Evolutionary conservation across 2,113 vertebrate genomes (phyloP).

Genomic region (Hippocampus mohnikei): DNA sequence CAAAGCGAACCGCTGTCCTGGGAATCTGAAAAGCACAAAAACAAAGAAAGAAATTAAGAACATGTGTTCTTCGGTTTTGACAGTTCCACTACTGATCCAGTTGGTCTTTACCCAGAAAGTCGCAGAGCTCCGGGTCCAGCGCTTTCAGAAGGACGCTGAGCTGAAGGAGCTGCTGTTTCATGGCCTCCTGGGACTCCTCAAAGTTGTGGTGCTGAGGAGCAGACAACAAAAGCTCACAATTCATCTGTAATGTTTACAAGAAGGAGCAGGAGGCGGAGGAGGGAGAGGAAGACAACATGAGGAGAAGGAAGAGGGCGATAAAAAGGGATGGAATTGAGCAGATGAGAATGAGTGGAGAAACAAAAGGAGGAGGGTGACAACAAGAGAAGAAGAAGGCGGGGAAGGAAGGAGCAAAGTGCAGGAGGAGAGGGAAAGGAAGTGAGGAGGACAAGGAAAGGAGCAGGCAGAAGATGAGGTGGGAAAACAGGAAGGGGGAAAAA

Average conservation of each 20-base stretch:
- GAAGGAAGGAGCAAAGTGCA: too few relatives aligned
- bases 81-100: conserved; percentile 72
- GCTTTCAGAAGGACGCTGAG: conserved; percentile 80
- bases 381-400: not conserved
- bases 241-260: not conserved
- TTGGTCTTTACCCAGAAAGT: conserved; percentile 80
- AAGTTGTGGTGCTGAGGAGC: conserved; percentile 84
- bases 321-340: not conserved
- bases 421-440: too few relatives aligned
- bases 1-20: conserved; percentile 79
- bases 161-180: conserved; percentile 87
- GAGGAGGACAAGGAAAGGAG: too few relatives aligned
- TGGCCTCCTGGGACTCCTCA: conserved; percentile 90
- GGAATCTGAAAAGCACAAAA: conserved; percentile 58
- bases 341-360: not conserved
- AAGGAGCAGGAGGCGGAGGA: not conserved
- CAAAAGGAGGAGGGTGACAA: not conserved
- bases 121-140: conserved; percentile 83
- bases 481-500: too few relatives aligned
- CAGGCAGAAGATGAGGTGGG: too few relatives aligned
- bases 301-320: too few relatives aligned
- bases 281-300: not conserved
- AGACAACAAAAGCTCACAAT: not conserved
- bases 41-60: not conserved
- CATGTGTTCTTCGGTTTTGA: conserved; percentile 29